Evolutionary conservation across 2,113 vertebrate genomes (phyloP).

Genomic region (Tinamus guttatus): DNA sequence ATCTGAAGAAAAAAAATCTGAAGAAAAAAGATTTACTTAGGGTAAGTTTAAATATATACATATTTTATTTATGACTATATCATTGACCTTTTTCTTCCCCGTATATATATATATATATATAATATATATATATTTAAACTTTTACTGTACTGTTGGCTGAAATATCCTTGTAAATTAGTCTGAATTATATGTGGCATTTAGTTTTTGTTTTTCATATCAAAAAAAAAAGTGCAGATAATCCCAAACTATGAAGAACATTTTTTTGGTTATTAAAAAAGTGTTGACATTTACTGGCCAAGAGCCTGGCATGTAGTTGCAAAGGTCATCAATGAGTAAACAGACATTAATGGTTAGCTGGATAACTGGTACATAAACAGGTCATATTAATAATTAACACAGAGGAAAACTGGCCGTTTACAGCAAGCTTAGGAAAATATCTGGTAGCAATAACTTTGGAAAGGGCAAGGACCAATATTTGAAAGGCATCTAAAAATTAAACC

Average conservation of each 20-base stretch:
- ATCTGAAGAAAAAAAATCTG: constrained; percentile 6
- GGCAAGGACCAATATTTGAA: constrained; percentile 77
- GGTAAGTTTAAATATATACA: neutral
- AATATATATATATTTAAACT: neutral
- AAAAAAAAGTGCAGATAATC: neutral
- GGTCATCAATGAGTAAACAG: constrained; percentile 97
- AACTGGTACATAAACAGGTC: constrained; percentile 93
- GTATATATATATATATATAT: too few relatives aligned
- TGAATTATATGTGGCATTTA: neutral
- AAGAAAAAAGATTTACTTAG: neutral
- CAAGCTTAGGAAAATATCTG: constrained; percentile 75
- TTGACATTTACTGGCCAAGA: constrained; percentile 89
- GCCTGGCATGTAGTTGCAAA: constrained; percentile 87
- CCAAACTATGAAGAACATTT: constrained; percentile 36
- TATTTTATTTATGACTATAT: neutral
- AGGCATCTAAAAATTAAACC: constrained; percentile 80
- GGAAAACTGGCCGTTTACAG: constrained; percentile 70
- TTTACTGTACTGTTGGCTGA: neutral
- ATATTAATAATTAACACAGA: constrained; percentile 97
- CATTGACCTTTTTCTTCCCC: neutral
- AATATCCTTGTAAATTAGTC: neutral
- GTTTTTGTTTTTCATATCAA: neutral
- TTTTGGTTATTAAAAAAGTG: constrained; percentile 64
- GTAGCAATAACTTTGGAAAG: constrained; percentile 77
- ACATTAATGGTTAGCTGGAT: constrained; percentile 99